Evolutionary conservation across 2,113 vertebrate genomes (phyloP), one percentile per base, ranked within the genome.

Genomic region (Bos indicus): DNA sequence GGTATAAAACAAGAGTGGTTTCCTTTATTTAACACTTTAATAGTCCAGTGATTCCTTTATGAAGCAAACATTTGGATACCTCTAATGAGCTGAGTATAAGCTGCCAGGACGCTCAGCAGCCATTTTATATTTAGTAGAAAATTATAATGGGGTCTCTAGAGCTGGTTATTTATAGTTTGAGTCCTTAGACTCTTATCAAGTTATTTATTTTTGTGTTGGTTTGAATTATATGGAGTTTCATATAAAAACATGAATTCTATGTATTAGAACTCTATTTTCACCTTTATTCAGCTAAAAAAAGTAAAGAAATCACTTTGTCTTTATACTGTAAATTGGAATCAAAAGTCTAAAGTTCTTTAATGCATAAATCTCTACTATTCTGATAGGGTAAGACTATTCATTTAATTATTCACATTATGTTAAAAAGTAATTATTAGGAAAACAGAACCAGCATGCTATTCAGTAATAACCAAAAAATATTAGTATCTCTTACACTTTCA

Each of bases 71-170:
- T 97, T 64, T 96, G 67, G 64, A 86, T 91, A 74, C 78, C 36
- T 84, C 51, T 91, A 95, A 89, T 77, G 43, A 96, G 51, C 59
- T 87, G 71, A 88, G 26, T 30, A 1, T 62, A 90, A 71, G n/a
- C 56, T 92, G 52, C 59, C n/a, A 90, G 64, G 16, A 91, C 86
- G 64, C 94, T 94, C 52, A 86, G 90, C 60, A 98, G 21, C n/a
- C 94, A 91, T 90, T 91, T 95, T 96, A 86, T 80, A 92, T 96
- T 95, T 95, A 93, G 51, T 78, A 64, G 26, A 83, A 90, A 94
- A 78, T 96, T 56, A 77, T 48, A 36, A 48, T 1, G 80, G 15
- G 14, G 33, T 93, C 9, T 48, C 36, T 52, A 9, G 52, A 94
- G 51, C 48, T 83, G 56, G 23, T 59, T 97, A 94, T 93, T 96